Evolutionary conservation across 2,888 invertebrate genomes (phyloP).

Genomic region (Steinernema carpocapsae): DNA sequence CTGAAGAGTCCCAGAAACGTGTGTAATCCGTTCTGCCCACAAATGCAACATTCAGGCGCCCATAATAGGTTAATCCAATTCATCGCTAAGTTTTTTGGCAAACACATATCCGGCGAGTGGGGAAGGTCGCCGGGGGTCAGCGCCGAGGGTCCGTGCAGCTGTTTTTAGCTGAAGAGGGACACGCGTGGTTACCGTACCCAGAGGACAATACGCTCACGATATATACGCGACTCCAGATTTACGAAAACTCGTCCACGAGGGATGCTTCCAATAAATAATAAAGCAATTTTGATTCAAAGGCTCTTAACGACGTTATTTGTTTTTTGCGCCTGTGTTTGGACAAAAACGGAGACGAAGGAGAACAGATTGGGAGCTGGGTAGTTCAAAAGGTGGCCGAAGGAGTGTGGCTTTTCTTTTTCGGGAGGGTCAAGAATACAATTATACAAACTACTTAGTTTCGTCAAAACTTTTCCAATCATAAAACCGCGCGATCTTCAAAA

Average conservation of each 20-base stretch:
- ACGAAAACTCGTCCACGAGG: background rate
- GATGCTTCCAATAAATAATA: background rate
- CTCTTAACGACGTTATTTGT: background rate
- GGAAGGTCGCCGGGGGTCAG: slow-evolving; percentile 27
- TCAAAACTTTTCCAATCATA: too few species aligned
- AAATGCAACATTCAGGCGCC: slow-evolving; percentile 31
- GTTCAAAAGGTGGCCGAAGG: too few species aligned
- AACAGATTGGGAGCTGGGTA: too few species aligned
- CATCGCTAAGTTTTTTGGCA: slow-evolving; percentile 31
- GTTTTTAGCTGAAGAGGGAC: background rate
- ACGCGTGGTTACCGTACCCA: background rate
- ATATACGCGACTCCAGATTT: background rate
- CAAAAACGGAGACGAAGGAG: too few species aligned
- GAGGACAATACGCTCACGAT: background rate
- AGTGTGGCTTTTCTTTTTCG: too few species aligned
- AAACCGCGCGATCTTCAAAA: too few species aligned
- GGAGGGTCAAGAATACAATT: too few species aligned
- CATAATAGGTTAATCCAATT: slow-evolving; percentile 33
- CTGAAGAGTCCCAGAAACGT: background rate
- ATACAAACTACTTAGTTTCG: too few species aligned
- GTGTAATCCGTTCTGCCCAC: slow-evolving; percentile 21
- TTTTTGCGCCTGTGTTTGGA: background rate
- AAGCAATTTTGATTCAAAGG: background rate
- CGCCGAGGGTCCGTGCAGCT: slow-evolving; percentile 23
- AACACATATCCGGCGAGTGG: slow-evolving; percentile 30